A percentile compares a stretch with the other conserved stretches of the same genome.
Evolutionary conservation across 1,140 invertebrate species (phyloP).

Genomic region (Heliconius nattereri): DNA sequence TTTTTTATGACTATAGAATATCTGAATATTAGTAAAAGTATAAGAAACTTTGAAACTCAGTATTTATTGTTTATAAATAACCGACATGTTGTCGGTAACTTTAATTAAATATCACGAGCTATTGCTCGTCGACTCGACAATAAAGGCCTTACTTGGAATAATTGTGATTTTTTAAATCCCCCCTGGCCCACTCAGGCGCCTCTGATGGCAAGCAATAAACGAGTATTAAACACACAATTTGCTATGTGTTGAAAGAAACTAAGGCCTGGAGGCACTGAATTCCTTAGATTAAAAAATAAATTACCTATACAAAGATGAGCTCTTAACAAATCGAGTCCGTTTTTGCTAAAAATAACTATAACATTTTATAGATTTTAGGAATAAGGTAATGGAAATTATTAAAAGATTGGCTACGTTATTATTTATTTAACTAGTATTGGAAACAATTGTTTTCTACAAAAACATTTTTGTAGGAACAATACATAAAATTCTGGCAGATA

Average conservation of each 20-base stretch:
- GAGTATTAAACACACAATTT: slow-evolving; percentile 73
- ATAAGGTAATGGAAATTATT: neutral
- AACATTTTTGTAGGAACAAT: neutral
- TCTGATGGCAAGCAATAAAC: slow-evolving; percentile 63
- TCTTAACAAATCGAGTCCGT: neutral
- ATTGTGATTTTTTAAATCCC: slow-evolving; percentile 69
- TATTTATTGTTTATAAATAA: neutral
- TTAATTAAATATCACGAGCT: neutral
- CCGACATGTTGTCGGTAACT: neutral
- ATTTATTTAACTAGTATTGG: neutral
- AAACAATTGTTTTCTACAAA: neutral
- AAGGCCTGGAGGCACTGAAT: slow-evolving; percentile 46
- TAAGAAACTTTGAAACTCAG: neutral
- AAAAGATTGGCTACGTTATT: neutral
- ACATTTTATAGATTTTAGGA: neutral
- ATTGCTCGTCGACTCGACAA: neutral
- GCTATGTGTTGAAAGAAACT: slow-evolving; percentile 76
- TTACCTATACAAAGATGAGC: neutral
- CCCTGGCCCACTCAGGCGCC: slow-evolving; percentile 54
- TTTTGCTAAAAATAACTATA: neutral
- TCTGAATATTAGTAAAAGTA: neutral
- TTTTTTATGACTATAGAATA: slow-evolving; percentile 11
- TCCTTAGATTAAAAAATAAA: slow-evolving; percentile 30
- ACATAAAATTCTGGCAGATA: too few relatives aligned
- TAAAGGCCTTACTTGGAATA: slow-evolving; percentile 36